Base-by-base conservation (phyloP, 2,113 vertebrate species). In the Acinonyx jubatus region DNA sequence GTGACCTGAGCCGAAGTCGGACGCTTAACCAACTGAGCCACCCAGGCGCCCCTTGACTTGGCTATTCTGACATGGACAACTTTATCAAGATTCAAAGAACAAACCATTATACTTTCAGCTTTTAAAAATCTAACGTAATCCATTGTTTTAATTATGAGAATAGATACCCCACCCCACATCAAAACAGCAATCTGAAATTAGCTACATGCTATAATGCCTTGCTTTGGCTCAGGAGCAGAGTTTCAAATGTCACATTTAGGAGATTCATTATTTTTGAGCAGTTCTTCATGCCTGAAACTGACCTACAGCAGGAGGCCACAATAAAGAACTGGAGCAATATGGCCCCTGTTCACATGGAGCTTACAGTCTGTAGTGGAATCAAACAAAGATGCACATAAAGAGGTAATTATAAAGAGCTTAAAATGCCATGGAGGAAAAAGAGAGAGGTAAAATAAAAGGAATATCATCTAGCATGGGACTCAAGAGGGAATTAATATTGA, bases 101-200 rank as follows among this genome's bases (percentile, higher is more conserved):
- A 94, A 96, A 83, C 48, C 8, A 7, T 27, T 89, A 79, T 25
- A 69, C 12, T 73, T 88, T 91, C 5, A 7, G 31, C 23, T 89
- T 95, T 79, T 57, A 68, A 93, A 91, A 93, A 21, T 23, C 18
- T 93, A 94, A 89, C 25, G 23, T n/a, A 80, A 86, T 55, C 31
- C 74, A 80, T 14, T 87, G 16, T 41, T 89, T 83, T 25, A 98
- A 88, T 21, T 81, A 55, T 25, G 14, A 80, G 36, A 71, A 45
- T 10, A 87, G 84, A 84, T 36, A 82, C 1, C 3, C 25, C 48
- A 29, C 8, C 15, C 63, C 73, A 13, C 48, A 41, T 52, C 25
- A 89, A 83, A 84, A 87, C 31, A 80, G 48, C 19, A 79, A 69
- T 38, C 66, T 68, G 69, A 91, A 76, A 73, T 81, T 50, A 87